These are phyloP conservation scores for Sebastes vulpes DNA, from an alignment of 2,797 vertebrate genomes.

Conservation along the genomic window DNA sequence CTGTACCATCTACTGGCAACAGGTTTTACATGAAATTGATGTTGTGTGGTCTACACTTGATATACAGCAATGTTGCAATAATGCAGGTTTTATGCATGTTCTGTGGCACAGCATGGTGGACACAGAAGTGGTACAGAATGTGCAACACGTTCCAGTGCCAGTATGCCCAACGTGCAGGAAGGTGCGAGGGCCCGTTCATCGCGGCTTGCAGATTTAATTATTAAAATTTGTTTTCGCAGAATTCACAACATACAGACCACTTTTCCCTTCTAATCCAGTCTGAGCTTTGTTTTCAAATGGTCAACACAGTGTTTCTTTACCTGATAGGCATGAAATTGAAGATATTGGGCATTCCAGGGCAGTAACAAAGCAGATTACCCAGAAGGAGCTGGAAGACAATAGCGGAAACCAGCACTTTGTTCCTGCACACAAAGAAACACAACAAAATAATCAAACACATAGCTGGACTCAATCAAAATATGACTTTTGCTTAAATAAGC, in stretches of 20 bases:
- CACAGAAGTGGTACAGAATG: too few relatives aligned
- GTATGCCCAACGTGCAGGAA: too few relatives aligned
- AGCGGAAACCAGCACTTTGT: conserved; percentile 87
- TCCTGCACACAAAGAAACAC: conserved; percentile 75
- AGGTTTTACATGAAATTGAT: too few relatives aligned
- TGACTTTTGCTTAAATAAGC: background rate
- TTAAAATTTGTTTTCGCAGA: background rate
- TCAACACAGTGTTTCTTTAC: conserved; percentile 62
- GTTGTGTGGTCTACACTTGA: too few relatives aligned
- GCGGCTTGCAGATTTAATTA: background rate
- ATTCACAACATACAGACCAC: background rate
- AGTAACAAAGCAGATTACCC: conserved; percentile 93
- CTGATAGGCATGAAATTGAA: conserved; percentile 95
- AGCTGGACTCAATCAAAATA: background rate
- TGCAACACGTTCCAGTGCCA: too few relatives aligned
- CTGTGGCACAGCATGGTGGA: too few relatives aligned
- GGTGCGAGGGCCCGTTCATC: too few relatives aligned
- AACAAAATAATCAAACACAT: background rate
- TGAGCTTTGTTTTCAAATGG: background rate
- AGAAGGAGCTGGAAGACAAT: conserved; percentile 91
- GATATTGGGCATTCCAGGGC: conserved; percentile 92
- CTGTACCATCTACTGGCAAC: too few relatives aligned
- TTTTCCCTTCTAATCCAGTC: background rate
- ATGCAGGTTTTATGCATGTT: too few relatives aligned
- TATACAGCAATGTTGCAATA: too few relatives aligned